These are phyloP conservation scores for Poeciliopsis gracilis DNA, from an alignment of 2,797 vertebrate genomes.

Conservation along the genomic window DNA sequence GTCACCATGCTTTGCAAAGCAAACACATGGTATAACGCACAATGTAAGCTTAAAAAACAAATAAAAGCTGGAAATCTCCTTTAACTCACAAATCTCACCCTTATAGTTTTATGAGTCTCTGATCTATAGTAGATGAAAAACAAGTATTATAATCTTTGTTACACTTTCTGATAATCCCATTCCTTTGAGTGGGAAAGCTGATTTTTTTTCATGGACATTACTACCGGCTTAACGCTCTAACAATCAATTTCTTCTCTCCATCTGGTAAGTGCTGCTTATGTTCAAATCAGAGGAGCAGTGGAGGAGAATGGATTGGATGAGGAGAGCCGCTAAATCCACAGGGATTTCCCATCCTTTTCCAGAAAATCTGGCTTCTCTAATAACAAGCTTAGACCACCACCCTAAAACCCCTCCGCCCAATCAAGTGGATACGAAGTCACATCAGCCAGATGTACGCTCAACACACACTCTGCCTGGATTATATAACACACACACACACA, in stretches of 20 bases:
- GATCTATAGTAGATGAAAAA: conserved; percentile 54
- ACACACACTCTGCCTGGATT: conserved; percentile 66
- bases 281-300: conserved; percentile 18
- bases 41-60: conserved; percentile 11
- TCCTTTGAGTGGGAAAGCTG: conserved; percentile 20
- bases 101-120: conserved; percentile 34
- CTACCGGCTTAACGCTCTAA: conserved; percentile 51
- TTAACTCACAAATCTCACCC: conserved; percentile 39
- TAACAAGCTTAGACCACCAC: conserved; percentile 63
- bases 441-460: conserved; percentile 63
- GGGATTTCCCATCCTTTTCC: conserved; percentile 53
- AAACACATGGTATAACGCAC: background rate
- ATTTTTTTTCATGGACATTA: conserved; percentile 37
- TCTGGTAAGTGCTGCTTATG: conserved; percentile 41
- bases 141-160: conserved; percentile 43
- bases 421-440: conserved; percentile 36
- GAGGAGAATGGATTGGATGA: conserved; percentile 22
- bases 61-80: conserved; percentile 24
- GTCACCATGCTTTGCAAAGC: background rate
- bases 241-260: conserved; percentile 57
- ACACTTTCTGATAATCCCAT: conserved; percentile 64
- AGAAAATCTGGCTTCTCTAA: conserved; percentile 50
- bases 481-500: conserved; percentile 20
- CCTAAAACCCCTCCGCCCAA: background rate
- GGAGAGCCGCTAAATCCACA: conserved; percentile 45